These are phyloP conservation scores for Chydorus sphaericus DNA, from an alignment of 2,888 invertebrate species.

Conservation along the genomic window DNA sequence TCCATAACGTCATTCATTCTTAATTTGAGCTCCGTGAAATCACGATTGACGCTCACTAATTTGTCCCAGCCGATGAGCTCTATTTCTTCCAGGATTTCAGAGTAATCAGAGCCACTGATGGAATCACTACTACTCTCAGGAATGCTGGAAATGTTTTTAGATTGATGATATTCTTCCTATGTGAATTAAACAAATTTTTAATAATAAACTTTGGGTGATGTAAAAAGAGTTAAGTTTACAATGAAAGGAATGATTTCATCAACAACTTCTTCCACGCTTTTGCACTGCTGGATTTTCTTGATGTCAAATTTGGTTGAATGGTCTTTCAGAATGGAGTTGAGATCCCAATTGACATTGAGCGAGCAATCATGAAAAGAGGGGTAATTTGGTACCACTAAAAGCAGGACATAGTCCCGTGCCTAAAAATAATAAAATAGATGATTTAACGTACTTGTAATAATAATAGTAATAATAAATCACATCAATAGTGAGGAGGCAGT, in stretches of 20 bases:
- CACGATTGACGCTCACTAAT: not conserved
- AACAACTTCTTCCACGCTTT: not conserved
- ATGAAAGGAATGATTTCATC: not conserved
- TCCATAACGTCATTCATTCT: not conserved
- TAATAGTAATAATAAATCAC: not conserved
- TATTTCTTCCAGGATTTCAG: not conserved
- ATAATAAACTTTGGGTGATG: not conserved
- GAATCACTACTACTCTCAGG: not conserved
- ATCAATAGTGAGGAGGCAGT: not conserved
- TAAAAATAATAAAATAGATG: not conserved
- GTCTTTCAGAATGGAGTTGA: not conserved
- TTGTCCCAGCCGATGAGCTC: not conserved
- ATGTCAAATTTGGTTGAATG: not conserved
- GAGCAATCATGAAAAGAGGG: not conserved
- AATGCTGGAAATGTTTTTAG: not conserved
- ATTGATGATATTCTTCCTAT: not conserved
- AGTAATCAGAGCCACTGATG: not conserved
- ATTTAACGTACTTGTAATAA: not conserved
- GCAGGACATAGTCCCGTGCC: not conserved
- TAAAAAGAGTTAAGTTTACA: not conserved
- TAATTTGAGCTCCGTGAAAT: not conserved
- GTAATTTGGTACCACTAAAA: not conserved
- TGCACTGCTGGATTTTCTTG: not conserved
- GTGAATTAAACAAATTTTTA: not conserved
- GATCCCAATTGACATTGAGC: not conserved